Percentiles rank a stretch among this genome's conserved stretches.
Conservation (phyloP, 2,113 vertebrate species). For the human (Homo sapiens) region DNA sequence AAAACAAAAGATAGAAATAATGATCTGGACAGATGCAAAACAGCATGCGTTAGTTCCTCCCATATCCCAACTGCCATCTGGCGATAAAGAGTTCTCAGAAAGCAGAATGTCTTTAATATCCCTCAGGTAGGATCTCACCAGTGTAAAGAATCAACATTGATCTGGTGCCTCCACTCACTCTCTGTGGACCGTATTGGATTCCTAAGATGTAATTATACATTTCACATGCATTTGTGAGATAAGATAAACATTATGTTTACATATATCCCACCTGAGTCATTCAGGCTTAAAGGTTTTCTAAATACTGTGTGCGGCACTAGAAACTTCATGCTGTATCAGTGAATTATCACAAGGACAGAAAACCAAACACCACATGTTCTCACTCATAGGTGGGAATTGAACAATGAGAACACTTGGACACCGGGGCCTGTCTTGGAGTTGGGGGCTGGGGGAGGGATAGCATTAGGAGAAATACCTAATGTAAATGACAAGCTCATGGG, state of each 20-base stretch:
- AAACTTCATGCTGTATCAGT: slow-evolving; percentile 81
- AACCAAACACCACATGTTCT: no score
- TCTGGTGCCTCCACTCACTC: slow-evolving; percentile 75
- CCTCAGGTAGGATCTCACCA: slow-evolving; percentile 66
- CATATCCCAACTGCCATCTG: slow-evolving; percentile 19
- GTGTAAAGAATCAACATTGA: slow-evolving; percentile 69
- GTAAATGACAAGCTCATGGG: no score
- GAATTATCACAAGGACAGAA: no score
- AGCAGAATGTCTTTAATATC: slow-evolving; percentile 61
- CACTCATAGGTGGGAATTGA: no score
- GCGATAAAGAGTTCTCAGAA: slow-evolving; percentile 62
- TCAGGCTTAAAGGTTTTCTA: slow-evolving; percentile 81
- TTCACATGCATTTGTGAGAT: slow-evolving; percentile 85
- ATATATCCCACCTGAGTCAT: slow-evolving; percentile 73
- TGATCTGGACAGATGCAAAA: slow-evolving; percentile 70
- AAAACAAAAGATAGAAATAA: slow-evolving; percentile 67
- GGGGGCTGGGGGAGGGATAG: no score
- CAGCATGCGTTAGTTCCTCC: slow-evolving; percentile 48
- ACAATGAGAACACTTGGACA: no score
- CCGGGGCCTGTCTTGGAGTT: no score
- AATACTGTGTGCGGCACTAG: slow-evolving; percentile 82
- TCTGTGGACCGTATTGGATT: slow-evolving; percentile 66
- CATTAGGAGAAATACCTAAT: no score
- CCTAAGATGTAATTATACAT: slow-evolving; percentile 78
- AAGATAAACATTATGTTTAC: slow-evolving; percentile 9